Conservation (phyloP, 2,113 vertebrate genomes). For the Vombatus ursinus region DNA sequence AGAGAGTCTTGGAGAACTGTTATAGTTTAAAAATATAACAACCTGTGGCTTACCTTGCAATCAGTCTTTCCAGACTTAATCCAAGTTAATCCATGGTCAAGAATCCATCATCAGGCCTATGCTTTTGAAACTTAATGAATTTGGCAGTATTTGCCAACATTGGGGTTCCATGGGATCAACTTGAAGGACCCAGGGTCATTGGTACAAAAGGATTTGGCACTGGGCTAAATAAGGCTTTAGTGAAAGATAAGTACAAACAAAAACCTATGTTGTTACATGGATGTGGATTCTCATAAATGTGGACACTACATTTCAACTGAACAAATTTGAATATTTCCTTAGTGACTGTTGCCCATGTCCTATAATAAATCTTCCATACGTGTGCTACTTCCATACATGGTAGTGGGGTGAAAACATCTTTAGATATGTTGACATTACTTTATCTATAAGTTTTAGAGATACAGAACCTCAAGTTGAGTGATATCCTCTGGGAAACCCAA, state of each 20-base stretch:
- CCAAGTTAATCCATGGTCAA: too few relatives aligned
- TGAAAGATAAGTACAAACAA: not conserved
- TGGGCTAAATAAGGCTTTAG: not conserved
- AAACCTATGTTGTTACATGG: not conserved
- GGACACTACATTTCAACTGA: not conserved
- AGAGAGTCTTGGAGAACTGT: not conserved
- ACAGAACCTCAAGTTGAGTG: not conserved
- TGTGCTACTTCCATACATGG: not conserved
- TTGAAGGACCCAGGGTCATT: not conserved
- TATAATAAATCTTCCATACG: not conserved
- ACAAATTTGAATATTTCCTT: not conserved
- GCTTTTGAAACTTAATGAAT: not conserved
- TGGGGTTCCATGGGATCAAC: not conserved
- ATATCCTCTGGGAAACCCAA: not conserved
- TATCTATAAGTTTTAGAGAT: not conserved
- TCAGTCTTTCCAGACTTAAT: too few relatives aligned
- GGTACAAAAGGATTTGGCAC: not conserved
- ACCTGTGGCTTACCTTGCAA: not conserved
- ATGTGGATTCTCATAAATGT: not conserved
- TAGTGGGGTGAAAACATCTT: not conserved
- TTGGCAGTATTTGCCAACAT: not conserved
- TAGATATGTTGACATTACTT: not conserved
- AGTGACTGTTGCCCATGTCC: not conserved
- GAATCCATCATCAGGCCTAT: not conserved
- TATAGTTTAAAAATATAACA: too few relatives aligned